Evolutionary conservation across 2,113 vertebrate genomes (phyloP).

Genomic region (Ancistrus triradiatus): DNA sequence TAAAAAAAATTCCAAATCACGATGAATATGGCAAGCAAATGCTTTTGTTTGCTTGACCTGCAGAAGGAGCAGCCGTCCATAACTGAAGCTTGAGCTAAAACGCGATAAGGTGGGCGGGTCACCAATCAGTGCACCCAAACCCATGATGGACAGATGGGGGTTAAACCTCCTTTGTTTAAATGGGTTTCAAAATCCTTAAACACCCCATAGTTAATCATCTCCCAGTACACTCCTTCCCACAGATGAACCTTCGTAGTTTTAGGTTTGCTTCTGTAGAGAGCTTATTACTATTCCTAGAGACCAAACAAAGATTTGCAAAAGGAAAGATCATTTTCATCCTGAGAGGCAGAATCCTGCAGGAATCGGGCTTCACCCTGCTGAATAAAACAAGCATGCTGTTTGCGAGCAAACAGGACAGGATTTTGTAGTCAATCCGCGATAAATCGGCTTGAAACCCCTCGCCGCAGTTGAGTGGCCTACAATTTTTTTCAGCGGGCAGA

Average conservation of each 20-base stretch:
- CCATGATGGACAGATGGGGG: conserved; percentile 35
- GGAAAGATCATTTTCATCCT: too few species aligned
- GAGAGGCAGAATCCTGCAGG: too few species aligned
- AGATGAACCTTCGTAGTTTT: conserved; percentile 16
- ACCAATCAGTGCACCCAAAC: conserved; percentile 44
- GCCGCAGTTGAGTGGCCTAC: too few species aligned
- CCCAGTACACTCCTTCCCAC: conserved; percentile 17
- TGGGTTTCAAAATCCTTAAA: conserved; percentile 33
- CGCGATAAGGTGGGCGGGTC: conserved; percentile 41
- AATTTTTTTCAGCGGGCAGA: too few species aligned
- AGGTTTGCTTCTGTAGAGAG: too few species aligned
- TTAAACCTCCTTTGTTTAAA: conserved; percentile 37
- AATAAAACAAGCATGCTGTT: too few species aligned
- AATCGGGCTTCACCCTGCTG: too few species aligned
- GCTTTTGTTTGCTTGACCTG: conserved; percentile 42
- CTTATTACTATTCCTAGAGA: too few species aligned
- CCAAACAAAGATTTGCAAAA: too few species aligned
- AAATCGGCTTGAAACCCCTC: too few species aligned
- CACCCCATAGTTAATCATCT: background rate
- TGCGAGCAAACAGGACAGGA: too few species aligned
- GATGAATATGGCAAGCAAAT: conserved; percentile 31
- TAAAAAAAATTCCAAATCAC: background rate
- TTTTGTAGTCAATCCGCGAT: too few species aligned
- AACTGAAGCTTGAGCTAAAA: conserved; percentile 37
- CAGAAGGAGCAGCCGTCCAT: conserved; percentile 37